Evolutionary conservation across 2,113 vertebrate species (phyloP), one percentile per base, ranked within the genome.

Genomic region (Abramis brama): DNA sequence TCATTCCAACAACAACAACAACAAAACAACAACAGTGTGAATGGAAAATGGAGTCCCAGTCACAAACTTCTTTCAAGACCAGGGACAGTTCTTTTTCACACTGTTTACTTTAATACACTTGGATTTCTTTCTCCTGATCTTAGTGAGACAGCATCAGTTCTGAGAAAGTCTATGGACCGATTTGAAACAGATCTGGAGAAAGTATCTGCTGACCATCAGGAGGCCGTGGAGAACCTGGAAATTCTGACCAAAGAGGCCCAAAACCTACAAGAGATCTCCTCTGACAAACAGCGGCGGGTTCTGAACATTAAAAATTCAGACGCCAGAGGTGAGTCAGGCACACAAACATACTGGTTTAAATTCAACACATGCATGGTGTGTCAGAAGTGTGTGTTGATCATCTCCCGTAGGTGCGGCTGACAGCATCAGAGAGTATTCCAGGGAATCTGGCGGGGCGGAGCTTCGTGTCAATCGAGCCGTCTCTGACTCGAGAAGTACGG

Each of bases 271-370:
- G 92, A 9, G 0, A 93, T 90, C 0, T 91, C 97, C 75, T 93
- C 94, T 62, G 95, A 96, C 52, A 94, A 98, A 83, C 94, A 89
- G 25, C 95, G 96, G 78, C 95, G 96, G 88, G 92, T 98, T 45
- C 94, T 97, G 86, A 93, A 95, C 57, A 95, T 96, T 88, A 99
- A 99, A 92, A 97, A 99, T 86, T 95, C 97, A 75, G 97, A 99
- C 92, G 91, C 97, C 89, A 92, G 94, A 15, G 98, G 98, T 99
- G 90, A 93, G 95, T 85, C 47, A 33, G 23, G 73, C 5, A 30
- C n/a, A 25, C 27, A 57, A 9, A 25, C 12, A 43, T 36, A 23
- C 79, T 30, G 55, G n/a, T 15, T n/a, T 60, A 10, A 78, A 57
- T 57, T 19, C 13, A 21, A 57, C 43, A 62, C 52, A 25, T 6